Evolutionary conservation across 2,888 invertebrate genomes (phyloP).

Genomic region (Chalcosyrphus nemorum): DNA sequence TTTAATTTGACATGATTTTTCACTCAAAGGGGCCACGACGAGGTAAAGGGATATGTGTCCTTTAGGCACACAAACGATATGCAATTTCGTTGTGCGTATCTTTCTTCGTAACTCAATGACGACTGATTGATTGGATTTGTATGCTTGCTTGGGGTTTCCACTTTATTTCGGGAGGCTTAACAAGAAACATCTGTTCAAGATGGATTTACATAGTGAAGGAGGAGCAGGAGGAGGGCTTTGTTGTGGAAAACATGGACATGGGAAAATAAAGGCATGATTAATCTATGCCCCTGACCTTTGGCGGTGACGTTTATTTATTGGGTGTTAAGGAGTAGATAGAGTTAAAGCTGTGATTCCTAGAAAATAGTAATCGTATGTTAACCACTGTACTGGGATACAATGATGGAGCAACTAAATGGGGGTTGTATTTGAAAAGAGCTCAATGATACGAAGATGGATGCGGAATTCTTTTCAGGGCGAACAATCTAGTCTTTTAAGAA

Average conservation of each 20-base stretch:
- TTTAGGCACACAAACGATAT: constrained; percentile 4
- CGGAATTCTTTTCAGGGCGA: too few species aligned
- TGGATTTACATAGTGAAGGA: constrained; percentile 56
- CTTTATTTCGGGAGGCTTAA: constrained; percentile 18
- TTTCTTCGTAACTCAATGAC: constrained; percentile 47
- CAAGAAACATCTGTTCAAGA: constrained; percentile 53
- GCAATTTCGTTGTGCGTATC: constrained; percentile 30
- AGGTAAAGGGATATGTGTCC: constrained; percentile 37
- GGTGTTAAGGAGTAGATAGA: background rate
- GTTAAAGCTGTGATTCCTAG: background rate
- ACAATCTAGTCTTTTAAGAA: too few species aligned
- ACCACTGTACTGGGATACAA: too few species aligned
- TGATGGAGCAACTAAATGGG: too few species aligned
- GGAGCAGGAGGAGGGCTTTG: background rate
- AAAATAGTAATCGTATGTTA: too few species aligned
- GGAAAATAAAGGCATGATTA: constrained; percentile 28
- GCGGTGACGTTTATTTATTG: constrained; percentile 53
- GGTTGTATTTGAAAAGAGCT: too few species aligned
- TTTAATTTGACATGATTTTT: constrained; percentile 72
- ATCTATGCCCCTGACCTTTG: constrained; percentile 54
- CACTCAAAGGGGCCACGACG: constrained; percentile 34
- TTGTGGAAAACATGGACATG: background rate
- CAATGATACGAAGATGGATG: too few species aligned
- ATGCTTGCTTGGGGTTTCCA: constrained; percentile 33
- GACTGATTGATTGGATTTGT: constrained; percentile 65